Conservation (phyloP, 2,113 vertebrate genomes). For the Myxocyprinus asiaticus region DNA sequence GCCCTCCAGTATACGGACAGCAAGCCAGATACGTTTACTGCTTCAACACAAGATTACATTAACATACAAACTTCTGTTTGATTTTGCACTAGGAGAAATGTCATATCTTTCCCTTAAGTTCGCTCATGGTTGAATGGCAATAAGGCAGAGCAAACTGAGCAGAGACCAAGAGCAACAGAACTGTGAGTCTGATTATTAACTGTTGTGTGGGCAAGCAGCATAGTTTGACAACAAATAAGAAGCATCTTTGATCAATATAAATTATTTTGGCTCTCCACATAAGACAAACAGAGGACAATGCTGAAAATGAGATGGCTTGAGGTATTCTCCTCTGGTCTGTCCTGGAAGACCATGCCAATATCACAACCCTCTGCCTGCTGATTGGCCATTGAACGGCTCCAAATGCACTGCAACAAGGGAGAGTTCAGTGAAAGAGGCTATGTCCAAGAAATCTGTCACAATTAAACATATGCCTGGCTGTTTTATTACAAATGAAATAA, state of each 20-base stretch:
- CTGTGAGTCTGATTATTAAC: slow-evolving; percentile 1
- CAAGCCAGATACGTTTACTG: no score
- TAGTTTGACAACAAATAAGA: slow-evolving; percentile 18
- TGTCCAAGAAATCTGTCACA: slow-evolving; percentile 40
- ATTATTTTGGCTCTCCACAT: background rate
- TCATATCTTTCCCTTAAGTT: background rate
- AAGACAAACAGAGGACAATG: background rate
- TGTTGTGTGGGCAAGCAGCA: slow-evolving; percentile 15
- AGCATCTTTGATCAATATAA: slow-evolving; percentile 6
- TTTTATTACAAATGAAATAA: slow-evolving; percentile 27
- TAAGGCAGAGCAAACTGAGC: slow-evolving; percentile 1
- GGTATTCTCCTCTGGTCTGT: background rate
- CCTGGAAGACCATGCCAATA: slow-evolving; percentile 6
- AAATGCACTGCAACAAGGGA: slow-evolving; percentile 36
- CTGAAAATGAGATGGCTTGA: slow-evolving; percentile 21
- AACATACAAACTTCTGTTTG: slow-evolving; percentile 1
- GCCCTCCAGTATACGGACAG: no score
- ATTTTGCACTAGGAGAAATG: slow-evolving; percentile 13
- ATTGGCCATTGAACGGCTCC: slow-evolving; percentile 26
- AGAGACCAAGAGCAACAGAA: background rate
- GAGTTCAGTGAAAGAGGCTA: slow-evolving; percentile 26
- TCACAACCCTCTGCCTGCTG: slow-evolving; percentile 33
- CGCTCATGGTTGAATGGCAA: background rate
- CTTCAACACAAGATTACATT: no score
- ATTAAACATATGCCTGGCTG: slow-evolving; percentile 22